These are phyloP conservation scores for Dinothrombium tinctorium DNA, from an alignment of 1,140 invertebrate species.

Conservation along the genomic window DNA sequence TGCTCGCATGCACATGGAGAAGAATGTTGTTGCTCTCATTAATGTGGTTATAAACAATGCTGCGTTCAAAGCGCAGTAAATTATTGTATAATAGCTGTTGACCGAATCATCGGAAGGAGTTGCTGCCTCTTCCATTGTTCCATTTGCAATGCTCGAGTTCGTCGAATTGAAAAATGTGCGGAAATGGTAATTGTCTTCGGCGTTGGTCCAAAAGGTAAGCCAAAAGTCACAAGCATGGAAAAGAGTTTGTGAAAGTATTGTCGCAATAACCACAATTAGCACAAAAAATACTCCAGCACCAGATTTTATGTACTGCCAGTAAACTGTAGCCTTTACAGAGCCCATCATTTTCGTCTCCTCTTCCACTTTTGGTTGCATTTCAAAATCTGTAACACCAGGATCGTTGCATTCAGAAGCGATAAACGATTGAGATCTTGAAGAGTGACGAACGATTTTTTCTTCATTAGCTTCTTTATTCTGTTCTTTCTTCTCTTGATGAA, in stretches of 20 bases:
- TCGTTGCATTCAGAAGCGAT: too few relatives aligned
- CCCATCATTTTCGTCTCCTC: constrained; percentile 13
- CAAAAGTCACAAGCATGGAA: constrained; percentile 16
- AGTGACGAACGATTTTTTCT: background rate
- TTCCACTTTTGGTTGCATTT: constrained; percentile 3
- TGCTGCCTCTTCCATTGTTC: too few relatives aligned
- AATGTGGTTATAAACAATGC: constrained; percentile 21
- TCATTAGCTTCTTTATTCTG: background rate
- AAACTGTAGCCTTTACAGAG: constrained; percentile 9
- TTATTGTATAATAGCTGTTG: constrained; percentile 23
- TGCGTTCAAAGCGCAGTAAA: constrained; percentile 37
- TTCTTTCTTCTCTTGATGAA: constrained; percentile 19
- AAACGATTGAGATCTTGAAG: background rate
- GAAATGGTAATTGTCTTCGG: too few relatives aligned
- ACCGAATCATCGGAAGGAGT: too few relatives aligned
- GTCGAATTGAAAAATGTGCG: too few relatives aligned
- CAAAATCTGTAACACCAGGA: too few relatives aligned
- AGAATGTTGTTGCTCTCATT: constrained; percentile 40
- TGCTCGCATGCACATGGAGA: constrained; percentile 47
- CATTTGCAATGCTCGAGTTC: too few relatives aligned
- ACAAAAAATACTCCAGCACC: background rate
- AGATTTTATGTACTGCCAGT: constrained; percentile 4
- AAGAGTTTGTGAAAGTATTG: constrained; percentile 14
- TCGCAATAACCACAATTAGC: constrained; percentile 10
- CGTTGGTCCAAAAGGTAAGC: constrained; percentile 15